A percentile compares a stretch with the other conserved stretches of the same genome.
Conservation (phyloP, 2,113 vertebrate species). For the Alligator sinensis region DNA sequence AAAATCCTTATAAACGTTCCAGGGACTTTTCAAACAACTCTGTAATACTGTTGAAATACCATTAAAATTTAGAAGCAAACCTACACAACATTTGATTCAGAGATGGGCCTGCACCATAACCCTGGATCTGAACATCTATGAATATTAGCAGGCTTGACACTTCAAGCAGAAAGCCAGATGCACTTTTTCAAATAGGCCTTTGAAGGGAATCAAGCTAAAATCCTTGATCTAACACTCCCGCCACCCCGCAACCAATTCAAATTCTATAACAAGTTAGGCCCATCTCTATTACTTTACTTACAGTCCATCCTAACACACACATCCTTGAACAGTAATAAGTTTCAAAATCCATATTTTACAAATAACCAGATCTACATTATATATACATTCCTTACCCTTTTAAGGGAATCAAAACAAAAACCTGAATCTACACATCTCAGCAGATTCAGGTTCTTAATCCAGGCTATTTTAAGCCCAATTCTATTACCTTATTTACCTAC, state of each 20-base stretch:
- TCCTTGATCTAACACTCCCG: not conserved
- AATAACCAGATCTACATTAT: conserved; percentile 36
- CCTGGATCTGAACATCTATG: conserved; percentile 17
- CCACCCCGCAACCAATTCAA: not conserved
- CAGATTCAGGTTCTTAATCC: conserved; percentile 61
- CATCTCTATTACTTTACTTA: not conserved
- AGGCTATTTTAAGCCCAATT: conserved; percentile 66
- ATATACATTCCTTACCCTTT: conserved; percentile 44
- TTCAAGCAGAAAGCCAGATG: not conserved
- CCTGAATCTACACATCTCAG: conserved; percentile 2
- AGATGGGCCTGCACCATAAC: conserved; percentile 63
- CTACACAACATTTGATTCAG: not conserved
- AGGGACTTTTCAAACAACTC: conserved; percentile 9
- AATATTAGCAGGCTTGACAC: not conserved
- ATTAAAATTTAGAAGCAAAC: not conserved
- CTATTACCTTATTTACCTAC: conserved; percentile 50
- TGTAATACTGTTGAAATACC: not conserved
- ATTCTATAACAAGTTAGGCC: not conserved
- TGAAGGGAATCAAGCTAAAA: not conserved
- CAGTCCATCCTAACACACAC: not conserved
- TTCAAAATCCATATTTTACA: conserved; percentile 33
- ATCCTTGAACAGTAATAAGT: conserved; percentile 20
- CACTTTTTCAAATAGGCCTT: not conserved
- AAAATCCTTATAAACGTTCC: not conserved
- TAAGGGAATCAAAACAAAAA: conserved; percentile 38